These are phyloP conservation scores for Sitophilus oryzae DNA, from an alignment of 1,140 invertebrate species.

Conservation along the genomic window DNA sequence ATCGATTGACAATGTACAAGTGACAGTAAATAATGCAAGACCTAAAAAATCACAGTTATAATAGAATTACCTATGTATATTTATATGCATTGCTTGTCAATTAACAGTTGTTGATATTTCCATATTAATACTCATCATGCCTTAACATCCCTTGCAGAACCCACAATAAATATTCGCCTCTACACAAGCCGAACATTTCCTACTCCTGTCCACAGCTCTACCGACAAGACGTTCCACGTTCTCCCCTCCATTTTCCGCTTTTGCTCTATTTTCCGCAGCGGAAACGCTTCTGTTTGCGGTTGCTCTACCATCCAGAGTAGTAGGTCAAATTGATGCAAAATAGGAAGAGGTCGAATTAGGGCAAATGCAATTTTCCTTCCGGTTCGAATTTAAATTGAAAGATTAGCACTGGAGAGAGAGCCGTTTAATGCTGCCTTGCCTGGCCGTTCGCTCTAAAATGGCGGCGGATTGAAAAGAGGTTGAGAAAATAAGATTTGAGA, in stretches of 20 bases:
- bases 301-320: too few species aligned
- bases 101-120: not conserved
- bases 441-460: too few species aligned
- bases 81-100: too few species aligned
- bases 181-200: not conserved
- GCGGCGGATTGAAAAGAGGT: too few species aligned
- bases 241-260: not conserved
- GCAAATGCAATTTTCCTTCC: not conserved
- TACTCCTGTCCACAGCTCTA: not conserved
- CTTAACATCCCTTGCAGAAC: not conserved
- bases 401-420: not conserved
- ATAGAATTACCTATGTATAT: too few species aligned
- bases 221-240: not conserved
- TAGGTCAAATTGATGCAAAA: not conserved
- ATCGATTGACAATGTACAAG: too few species aligned
- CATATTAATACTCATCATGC: not conserved
- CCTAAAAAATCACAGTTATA: too few species aligned
- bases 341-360: not conserved
- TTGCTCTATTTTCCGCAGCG: not conserved
- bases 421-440: too few species aligned
- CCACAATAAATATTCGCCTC: not conserved
- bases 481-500: too few species aligned
- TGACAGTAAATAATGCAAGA: too few species aligned
- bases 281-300: too few species aligned
- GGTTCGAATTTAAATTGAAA: not conserved